Base-by-base conservation (phyloP, 2,888 invertebrate species). In the Melanotus villosus region DNA sequence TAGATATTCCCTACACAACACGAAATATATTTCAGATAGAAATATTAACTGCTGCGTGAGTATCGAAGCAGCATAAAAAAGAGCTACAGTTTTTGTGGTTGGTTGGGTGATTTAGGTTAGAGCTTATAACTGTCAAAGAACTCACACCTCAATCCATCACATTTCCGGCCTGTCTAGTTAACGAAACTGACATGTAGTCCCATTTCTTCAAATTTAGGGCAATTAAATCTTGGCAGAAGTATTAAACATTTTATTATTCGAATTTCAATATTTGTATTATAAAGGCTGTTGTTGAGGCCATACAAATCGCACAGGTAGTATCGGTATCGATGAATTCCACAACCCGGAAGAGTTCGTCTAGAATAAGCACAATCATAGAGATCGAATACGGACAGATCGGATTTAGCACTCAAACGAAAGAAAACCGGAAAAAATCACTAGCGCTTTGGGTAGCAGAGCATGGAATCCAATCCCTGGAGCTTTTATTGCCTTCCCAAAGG, bases 381-480 rank as follows among this genome's bases (percentile, higher is more conserved):
- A 56, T 64, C 52, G 52, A 43, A 41, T 52, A 64, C 32, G 54
- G 52, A 54, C 38, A 64, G 64, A 64, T 56, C 52, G 64, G 64
- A 64, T 64, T 54, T 64, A 54, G 52, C 38, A 64, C 52, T 64
- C 64, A 64, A 64, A 64, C 56, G 64, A 54, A 64, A 64, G 54
- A 64, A n/a, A 54, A 38, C 43, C 38, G 59, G 45, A 59, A 59
- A 64, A 64, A 64, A 64, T 64, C 54, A 52, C 52, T 52, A 56
- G 52, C 54, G 54, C 64, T 64, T 64, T 54, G 54, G 64, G 64
- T 64, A 64, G 64, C 54, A 52, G 43, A 64, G 64, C 64, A 64
- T 54, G 50, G 64, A 56, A 64, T 64, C 54, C 41, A 56, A 64
- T 64, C 64, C 56, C 64, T n/a, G 54, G 52, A 32, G 64, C 54